Evolutionary conservation across 2,113 vertebrate genomes (phyloP), one percentile per base, ranked within the genome.

Genomic region (Taxidea taxus): DNA sequence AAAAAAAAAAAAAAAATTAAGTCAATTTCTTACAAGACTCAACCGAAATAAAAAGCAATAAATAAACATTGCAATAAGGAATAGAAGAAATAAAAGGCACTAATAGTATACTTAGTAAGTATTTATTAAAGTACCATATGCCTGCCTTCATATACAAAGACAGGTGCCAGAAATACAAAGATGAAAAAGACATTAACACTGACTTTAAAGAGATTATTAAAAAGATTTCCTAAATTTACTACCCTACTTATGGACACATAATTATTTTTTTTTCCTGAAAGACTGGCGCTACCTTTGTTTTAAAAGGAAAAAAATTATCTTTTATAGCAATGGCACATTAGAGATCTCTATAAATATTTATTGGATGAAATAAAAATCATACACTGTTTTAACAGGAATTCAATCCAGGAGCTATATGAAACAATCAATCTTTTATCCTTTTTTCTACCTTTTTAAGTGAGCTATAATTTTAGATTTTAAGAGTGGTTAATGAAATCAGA

Each of bases 1-100:
- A 98, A 98, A 51, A 98, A 97, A 98, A 92, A 96, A 95, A 95
- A 49, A 94, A 84, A 54, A 94, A 62, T 88, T 96, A 94, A 98
- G 95, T 97, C 96, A 54, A 87, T 90, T 86, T 39, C 95, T 98
- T 97, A 97, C 49, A 93, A 92, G 68, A 94, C 7, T 4, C 68
- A 97, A 82, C 44, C 87, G 47, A 96, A 95, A 93, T 77, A 85
- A 91, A 92, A 87, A 95, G 74, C n/a, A 95, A 85, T 84, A 93
- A 81, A 49, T 44, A 90, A 97, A 74, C 78, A 97, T 68, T 88
- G 34, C 72, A 95, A 80, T 88, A 82, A 96, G 20, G 81, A 95
- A 10, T 3, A 83, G 31, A 77, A 97, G 88, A 87, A 60, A 47
- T 31, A 96, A 91, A 95, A 94, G 44, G 60, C 23, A 86, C 70